Evolutionary conservation across 2,888 invertebrate species (phyloP), one percentile per base, ranked within the genome.

Genomic region (Hypena proboscidalis): DNA sequence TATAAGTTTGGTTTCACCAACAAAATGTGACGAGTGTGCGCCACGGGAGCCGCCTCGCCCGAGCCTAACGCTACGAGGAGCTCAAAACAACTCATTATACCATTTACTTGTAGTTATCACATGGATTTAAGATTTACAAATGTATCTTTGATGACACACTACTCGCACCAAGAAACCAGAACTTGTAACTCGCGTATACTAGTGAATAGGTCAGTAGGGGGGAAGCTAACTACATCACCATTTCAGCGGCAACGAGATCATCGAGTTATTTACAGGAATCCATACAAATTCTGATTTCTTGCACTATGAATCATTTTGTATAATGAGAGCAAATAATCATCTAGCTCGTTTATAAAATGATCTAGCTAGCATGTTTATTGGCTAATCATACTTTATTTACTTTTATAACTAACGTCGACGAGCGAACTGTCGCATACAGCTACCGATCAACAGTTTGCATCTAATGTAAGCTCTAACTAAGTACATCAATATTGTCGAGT

Each of bases 1-100:
- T 82, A 85, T 77, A 88, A 83, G 71, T 84, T 85, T 90, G 90
- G 90, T 90, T 87, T 82, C 70, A 90, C 88, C 88, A 90, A 88
- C 77, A 73, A 68, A 80, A 79, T 64, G 53, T 56, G 45, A 41
- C 58, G 54, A 57, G n/a, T n/a, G n/a, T n/a, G n/a, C n/a, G n/a
- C n/a, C 63, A 71, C 46, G 40, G 40, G 54, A 55, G 48, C 52
- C 37, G 42, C 47, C 26, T 56, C 47, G 40, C 33, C 27, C 53
- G 63, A 67, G 68, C 64, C 65, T 62, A 62, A 48, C 53, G 65
- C 62, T 64, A 64, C 31, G 31, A 60, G 51, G 65, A 62, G 54
- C 41, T 50, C 45, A 53, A 64, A 29, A 57, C 19, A 53, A 35
- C 5, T 35, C 43, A 30, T 53, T 48, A 39, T 60, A 49, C 49